Evolutionary conservation across 1,140 invertebrate genomes (phyloP).

Genomic region (Caerostris darwini): DNA sequence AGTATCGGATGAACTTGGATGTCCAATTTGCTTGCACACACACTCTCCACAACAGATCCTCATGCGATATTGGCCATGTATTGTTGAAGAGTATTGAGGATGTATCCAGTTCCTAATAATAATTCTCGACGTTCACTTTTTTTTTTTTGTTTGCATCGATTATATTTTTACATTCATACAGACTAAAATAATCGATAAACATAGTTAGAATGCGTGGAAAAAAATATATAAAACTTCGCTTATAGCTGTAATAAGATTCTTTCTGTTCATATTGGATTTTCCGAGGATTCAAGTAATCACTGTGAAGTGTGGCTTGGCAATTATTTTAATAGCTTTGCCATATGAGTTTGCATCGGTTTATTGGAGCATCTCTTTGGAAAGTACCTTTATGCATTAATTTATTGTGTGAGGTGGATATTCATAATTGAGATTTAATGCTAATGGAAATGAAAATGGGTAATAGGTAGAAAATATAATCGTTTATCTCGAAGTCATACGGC

Average conservation of each 20-base stretch:
- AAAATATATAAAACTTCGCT: not conserved
- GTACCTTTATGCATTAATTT: constrained; percentile 1
- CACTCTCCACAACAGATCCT: not conserved
- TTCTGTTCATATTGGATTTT: constrained; percentile 23
- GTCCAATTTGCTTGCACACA: constrained; percentile 51
- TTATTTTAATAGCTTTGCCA: constrained; percentile 38
- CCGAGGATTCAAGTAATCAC: constrained; percentile 6
- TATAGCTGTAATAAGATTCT: not conserved
- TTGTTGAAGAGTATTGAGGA: constrained; percentile 46
- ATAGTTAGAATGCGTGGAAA: not conserved
- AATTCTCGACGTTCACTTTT: not conserved
- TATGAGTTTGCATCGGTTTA: constrained; percentile 37
- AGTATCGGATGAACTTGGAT: constrained; percentile 70
- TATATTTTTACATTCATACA: constrained; percentile 20
- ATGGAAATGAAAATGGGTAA: not conserved
- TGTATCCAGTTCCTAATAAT: constrained; percentile 10
- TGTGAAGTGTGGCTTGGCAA: not conserved
- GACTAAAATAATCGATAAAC: constrained; percentile 24
- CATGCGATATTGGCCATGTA: constrained; percentile 31
- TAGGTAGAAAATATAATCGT: not conserved
- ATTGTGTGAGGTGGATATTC: not conserved
- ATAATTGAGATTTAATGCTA: constrained; percentile 24
- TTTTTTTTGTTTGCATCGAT: constrained; percentile 14
- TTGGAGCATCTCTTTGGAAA: not conserved
- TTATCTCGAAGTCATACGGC: too few relatives aligned